phyloP scores from a whole-genome alignment of 1,140 invertebrate genomes.

The Drosophila bocki region DNA sequence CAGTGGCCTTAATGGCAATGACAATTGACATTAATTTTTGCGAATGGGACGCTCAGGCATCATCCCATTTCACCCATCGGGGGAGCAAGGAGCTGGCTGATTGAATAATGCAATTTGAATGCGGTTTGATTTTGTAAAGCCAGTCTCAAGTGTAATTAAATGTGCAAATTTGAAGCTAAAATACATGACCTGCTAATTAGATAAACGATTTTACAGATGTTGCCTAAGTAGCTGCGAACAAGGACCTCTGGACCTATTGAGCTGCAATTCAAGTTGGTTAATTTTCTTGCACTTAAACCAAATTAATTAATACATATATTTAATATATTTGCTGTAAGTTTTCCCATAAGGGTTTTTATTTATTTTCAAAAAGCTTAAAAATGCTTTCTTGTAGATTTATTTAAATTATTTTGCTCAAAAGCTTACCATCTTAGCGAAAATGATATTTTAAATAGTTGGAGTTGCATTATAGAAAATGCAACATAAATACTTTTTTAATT shows the following conservation, averaged over 20 bases:
- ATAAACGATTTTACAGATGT: slow-evolving; percentile 40
- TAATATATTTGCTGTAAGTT: no score
- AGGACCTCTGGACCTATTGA: not conserved
- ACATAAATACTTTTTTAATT: not conserved
- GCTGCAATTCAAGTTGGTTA: no score
- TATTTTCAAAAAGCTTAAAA: no score
- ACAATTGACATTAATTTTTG: slow-evolving; percentile 45
- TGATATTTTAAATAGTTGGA: not conserved
- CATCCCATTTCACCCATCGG: slow-evolving; percentile 2
- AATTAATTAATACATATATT: not conserved
- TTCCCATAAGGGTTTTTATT: no score
- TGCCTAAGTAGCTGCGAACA: slow-evolving; percentile 1
- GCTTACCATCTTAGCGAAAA: not conserved
- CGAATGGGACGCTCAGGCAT: not conserved
- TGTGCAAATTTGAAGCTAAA: slow-evolving; percentile 43
- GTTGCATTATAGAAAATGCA: not conserved
- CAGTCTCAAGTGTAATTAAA: slow-evolving; percentile 73
- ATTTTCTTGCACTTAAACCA: not conserved
- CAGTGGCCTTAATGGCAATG: slow-evolving; percentile 60
- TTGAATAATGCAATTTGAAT: slow-evolving; percentile 78
- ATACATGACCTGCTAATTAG: slow-evolving; percentile 53
- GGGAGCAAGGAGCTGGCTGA: slow-evolving; percentile 42
- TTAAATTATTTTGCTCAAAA: no score
- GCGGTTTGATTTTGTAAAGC: slow-evolving; percentile 72
- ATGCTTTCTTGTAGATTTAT: no score